These are phyloP conservation scores for Barnardius zonarius DNA, from an alignment of 2,113 vertebrate species.

Conservation along the genomic window DNA sequence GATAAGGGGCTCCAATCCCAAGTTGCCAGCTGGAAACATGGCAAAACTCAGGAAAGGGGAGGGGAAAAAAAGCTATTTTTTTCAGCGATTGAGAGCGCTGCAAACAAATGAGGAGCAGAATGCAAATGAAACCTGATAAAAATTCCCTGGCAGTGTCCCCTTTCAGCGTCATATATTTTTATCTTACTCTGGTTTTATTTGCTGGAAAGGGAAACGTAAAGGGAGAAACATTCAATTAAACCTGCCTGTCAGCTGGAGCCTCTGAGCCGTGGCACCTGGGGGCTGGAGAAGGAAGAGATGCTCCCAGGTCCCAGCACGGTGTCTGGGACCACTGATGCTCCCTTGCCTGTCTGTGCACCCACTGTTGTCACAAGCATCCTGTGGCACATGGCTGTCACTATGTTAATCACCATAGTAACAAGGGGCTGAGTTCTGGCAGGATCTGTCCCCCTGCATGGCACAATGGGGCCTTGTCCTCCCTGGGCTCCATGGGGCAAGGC, in stretches of 20 bases:
- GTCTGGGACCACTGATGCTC: background rate
- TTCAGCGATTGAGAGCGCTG: background rate
- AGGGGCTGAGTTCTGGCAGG: background rate
- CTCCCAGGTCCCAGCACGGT: background rate
- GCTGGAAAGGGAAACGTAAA: constrained; percentile 42
- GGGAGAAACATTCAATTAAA: constrained; percentile 53
- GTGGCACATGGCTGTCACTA: background rate
- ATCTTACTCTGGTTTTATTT: constrained; percentile 42
- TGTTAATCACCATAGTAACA: background rate
- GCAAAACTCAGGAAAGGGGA: background rate
- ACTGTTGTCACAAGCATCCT: background rate
- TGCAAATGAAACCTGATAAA: constrained; percentile 28
- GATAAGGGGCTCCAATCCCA: background rate
- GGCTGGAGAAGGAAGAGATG: background rate
- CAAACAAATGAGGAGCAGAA: background rate
- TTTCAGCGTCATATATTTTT: constrained; percentile 63
- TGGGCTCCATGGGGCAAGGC: rapidly evolving
- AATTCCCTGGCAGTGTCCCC: constrained; percentile 35
- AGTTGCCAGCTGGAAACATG: background rate
- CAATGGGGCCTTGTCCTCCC: rapidly evolving
- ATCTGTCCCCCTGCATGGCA: background rate
- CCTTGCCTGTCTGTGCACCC: background rate
- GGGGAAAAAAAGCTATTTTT: background rate
- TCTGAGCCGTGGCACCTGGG: rapidly evolving
- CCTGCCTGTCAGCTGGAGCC: background rate